These are phyloP conservation scores for Phyllostomus hastatus DNA, from an alignment of 2,113 vertebrate genomes.

Conservation along the genomic window DNA sequence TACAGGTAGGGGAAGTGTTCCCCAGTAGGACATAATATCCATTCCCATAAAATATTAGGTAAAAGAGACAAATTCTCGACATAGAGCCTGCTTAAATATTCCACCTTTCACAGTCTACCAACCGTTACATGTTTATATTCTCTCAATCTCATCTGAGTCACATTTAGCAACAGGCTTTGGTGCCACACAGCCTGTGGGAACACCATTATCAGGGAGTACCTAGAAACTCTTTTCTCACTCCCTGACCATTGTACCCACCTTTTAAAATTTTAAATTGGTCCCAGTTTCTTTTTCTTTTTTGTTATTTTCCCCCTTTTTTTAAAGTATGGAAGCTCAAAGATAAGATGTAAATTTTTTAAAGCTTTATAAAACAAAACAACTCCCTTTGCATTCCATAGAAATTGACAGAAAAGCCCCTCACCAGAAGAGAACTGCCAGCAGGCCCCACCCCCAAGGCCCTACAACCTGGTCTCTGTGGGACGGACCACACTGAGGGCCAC, in stretches of 20 bases:
- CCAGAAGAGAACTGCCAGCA: constrained; percentile 71
- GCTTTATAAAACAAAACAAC: constrained; percentile 82
- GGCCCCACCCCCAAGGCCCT: constrained; percentile 44
- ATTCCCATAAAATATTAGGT: not conserved
- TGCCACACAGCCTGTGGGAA: not conserved
- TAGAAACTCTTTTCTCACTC: not conserved
- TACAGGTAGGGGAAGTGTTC: not conserved
- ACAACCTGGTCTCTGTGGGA: constrained; percentile 37
- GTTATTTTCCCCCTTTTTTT: constrained; percentile 76
- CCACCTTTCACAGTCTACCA: not conserved
- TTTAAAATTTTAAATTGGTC: constrained; percentile 26
- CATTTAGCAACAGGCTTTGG: not conserved
- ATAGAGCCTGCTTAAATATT: not conserved
- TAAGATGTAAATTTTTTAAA: constrained; percentile 85
- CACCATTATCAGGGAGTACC: not conserved
- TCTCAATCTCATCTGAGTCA: not conserved
- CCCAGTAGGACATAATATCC: not conserved
- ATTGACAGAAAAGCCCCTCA: constrained; percentile 82
- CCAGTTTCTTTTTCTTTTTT: constrained; percentile 75
- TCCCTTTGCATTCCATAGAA: constrained; percentile 86
- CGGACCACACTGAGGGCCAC: constrained; percentile 44
- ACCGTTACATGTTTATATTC: not conserved
- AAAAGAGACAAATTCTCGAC: not conserved
- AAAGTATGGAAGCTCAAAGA: constrained; percentile 85
- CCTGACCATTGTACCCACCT: not conserved